Conservation (phyloP, 1,140 invertebrate species). For the Uloborus diversus region DNA sequence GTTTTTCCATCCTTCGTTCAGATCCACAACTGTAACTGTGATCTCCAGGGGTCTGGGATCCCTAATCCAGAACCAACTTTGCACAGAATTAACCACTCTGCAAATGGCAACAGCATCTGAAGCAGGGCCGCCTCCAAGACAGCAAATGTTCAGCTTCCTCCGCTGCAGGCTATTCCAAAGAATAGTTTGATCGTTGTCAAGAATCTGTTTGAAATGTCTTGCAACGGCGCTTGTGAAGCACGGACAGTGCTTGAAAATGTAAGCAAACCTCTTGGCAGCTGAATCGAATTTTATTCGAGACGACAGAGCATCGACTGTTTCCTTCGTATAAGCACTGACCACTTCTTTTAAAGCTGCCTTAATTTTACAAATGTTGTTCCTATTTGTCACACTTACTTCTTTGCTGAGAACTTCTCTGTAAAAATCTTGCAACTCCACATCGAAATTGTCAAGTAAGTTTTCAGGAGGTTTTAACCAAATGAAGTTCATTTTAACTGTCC, state of each 20-base stretch:
- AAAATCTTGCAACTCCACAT: constrained; percentile 8
- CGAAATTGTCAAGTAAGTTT: background rate
- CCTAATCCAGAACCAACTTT: background rate
- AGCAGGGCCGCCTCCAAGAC: constrained; percentile 20
- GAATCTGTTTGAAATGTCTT: background rate
- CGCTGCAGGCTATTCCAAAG: background rate
- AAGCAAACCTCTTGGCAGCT: constrained; percentile 11
- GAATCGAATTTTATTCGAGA: background rate
- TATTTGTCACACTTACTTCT: background rate
- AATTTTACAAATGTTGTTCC: background rate
- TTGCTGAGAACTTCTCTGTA: background rate
- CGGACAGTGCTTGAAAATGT: constrained; percentile 19
- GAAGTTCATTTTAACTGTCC: background rate
- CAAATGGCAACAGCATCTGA: constrained; percentile 9
- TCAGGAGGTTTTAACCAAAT: background rate
- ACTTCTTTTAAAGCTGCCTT: background rate
- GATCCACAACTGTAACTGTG: constrained; percentile 19
- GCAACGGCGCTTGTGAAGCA: constrained; percentile 34
- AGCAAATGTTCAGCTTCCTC: background rate
- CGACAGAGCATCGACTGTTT: background rate
- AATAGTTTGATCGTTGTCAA: background rate
- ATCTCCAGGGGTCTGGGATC: background rate
- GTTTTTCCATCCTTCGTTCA: constrained; percentile 8
- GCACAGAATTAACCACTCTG: background rate
- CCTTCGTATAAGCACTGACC: constrained; percentile 5